Evolutionary conservation across 2,888 invertebrate species (phyloP), one percentile per base, ranked within the genome.

Genomic region (Melitaea athalia): DNA sequence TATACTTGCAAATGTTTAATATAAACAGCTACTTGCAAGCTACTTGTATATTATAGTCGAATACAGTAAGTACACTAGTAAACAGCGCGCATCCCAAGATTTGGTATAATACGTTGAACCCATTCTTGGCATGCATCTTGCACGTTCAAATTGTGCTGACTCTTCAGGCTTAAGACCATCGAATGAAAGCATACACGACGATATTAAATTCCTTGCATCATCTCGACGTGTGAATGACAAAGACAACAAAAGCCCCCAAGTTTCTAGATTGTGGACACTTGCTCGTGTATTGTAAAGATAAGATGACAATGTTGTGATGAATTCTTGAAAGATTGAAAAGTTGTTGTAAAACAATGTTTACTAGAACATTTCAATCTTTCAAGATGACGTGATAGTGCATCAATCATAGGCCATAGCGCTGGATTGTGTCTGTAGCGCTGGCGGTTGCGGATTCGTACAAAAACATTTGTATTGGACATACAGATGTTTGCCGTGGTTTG

Each of bases 201-300:
- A 66, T 74, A 75, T 75, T 75, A 75, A 74, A 75, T 74, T 73
- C 71, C 71, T 69, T 49, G 63, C 57, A 62, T 67, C 59, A 66
- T 67, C 68, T 59, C 60, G 63, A 69, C 67, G 55, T 64, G 62
- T 61, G 67, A 70, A 67, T 61, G 70, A 70, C 67, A n/a, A 17
- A 11, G 60, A 67, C 59, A 53, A 70, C 70, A 70, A 70, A 59
- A 67, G 53, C 50, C 60, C 60, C 63, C 60, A 53, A 49, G 17
- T 31, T 24, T 24, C 53, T 14, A n/a, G 53, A 14, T 55, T 55
- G 67, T 64, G 55, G 55, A 60, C 47, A 53, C 47, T 64, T 24
- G 62, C 52, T 42, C 57, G 33, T 55, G 61, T 38, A 57, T 42
- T 38, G 42, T 38, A 15, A 33, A 31, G 14, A 33, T 33, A 14